Base-by-base conservation (phyloP, 2,888 invertebrate genomes). In the Epirrhoe alternata region DNA sequence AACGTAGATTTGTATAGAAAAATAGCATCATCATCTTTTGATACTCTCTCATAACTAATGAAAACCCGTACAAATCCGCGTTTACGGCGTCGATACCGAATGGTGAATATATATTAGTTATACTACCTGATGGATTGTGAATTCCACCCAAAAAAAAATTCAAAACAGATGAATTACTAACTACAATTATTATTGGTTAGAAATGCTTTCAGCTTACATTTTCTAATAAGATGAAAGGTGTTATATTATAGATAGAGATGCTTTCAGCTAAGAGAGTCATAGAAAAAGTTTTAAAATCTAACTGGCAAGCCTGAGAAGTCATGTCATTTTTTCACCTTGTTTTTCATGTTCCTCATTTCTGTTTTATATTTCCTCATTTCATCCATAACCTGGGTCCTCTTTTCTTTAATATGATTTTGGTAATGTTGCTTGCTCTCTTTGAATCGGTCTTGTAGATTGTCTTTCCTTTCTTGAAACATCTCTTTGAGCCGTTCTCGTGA, bases 401-500 rank as follows among this genome's bases (percentile, higher is more conserved):
- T 90, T 66, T 91, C 88, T 71, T 90, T 87, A 62, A 94, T 85
- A 74, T 94, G 92, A 10, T 75, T 80, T 68, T 89, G 86, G 66
- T 89, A 90, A 68, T 89, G 90, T 64, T 89, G 86, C 76, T 90
- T 94, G 56, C 93, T 93, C 73, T 95, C 95, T 77, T 94, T 94
- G 65, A 95, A 94, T 73, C 94, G 93, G 72, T 95, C 94, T 71
- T 95, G 94, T 31, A 96, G 75, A 73, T 94, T 94, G 35, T 94
- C 95, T 79, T 94, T 95, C 72, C 92, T 93, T 74, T 94, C 95
- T 74, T 94, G 90, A 69, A 95, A 89, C 88, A 96, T 95, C 80
- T 95, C 94, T 80, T 95, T 95, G 8, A 96, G 87, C 72, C 95
- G 85, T 75, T 95, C 94, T 61, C 91, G 92, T 24, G 95, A 95